phyloP scores from a whole-genome alignment of 2,113 vertebrate species.

The Cisticola juncidis region DNA sequence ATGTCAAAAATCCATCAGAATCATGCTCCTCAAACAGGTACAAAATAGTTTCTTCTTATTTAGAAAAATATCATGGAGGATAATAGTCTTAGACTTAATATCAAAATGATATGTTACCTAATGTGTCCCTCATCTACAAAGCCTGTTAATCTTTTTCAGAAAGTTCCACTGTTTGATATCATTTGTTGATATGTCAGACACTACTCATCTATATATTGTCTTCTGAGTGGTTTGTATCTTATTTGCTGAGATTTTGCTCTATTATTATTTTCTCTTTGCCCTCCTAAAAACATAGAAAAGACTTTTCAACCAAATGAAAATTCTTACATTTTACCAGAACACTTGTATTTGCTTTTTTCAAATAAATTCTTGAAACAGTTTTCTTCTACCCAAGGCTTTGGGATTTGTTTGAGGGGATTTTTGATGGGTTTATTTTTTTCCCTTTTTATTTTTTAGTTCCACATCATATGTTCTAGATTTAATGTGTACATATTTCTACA shows the following conservation, averaged over 20 bases:
- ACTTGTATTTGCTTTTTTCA: background rate
- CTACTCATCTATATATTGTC: accelerated
- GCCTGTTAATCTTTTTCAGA: background rate
- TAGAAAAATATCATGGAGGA: background rate
- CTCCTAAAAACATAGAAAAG: background rate
- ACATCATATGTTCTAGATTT: background rate
- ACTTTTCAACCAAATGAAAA: background rate
- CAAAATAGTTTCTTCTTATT: background rate
- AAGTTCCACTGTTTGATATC: background rate
- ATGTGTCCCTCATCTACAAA: background rate
- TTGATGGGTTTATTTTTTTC: background rate
- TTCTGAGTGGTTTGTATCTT: background rate
- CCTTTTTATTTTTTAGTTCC: background rate
- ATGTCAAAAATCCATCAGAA: background rate
- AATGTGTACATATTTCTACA: background rate
- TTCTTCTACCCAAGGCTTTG: background rate
- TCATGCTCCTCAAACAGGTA: background rate
- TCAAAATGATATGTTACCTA: background rate
- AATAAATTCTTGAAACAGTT: background rate
- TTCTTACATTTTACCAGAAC: background rate
- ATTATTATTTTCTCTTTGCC: background rate
- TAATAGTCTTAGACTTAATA: background rate
- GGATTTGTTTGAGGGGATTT: background rate
- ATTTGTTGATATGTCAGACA: background rate
- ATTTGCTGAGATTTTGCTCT: background rate